A percentile compares a stretch with the other conserved stretches of the same genome.
phyloP scores from a whole-genome alignment of 2,797 vertebrate species.

The Parotocinclus haroldoi region DNA sequence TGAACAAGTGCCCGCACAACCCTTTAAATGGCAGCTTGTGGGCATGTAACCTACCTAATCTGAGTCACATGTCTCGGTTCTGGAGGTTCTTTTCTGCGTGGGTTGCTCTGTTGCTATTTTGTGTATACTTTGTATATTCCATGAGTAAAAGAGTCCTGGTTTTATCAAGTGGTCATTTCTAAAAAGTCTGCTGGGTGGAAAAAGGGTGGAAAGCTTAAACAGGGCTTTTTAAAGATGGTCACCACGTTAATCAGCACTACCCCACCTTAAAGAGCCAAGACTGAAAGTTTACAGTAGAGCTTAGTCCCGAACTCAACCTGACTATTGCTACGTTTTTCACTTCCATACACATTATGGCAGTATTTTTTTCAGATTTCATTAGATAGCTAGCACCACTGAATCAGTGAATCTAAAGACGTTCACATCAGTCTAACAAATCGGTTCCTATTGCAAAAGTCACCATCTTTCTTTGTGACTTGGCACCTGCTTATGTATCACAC shows the following conservation, averaged over 20 bases:
- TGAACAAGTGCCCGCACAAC: constrained; percentile 8
- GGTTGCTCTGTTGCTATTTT: background rate
- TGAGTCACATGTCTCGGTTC: background rate
- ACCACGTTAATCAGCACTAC: constrained; percentile 14
- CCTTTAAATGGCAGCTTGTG: background rate
- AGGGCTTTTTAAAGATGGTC: constrained; percentile 12
- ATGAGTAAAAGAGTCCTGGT: background rate
- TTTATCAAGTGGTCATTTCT: constrained; percentile 7
- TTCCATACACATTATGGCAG: constrained; percentile 24
- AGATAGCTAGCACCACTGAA: constrained; percentile 24
- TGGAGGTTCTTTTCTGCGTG: background rate
- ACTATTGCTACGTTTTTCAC: constrained; percentile 25
- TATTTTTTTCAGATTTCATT: constrained; percentile 22
- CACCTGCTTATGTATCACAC: background rate
- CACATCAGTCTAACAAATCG: constrained; percentile 4
- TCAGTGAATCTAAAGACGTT: constrained; percentile 26
- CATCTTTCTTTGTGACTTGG: background rate
- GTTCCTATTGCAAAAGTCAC: constrained; percentile 6
- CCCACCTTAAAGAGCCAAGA: constrained; percentile 13
- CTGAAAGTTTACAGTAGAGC: constrained; percentile 11
- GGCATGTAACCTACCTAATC: constrained; percentile 2
- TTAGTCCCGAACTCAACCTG: background rate
- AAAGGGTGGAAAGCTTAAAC: constrained; percentile 3
- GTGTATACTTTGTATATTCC: background rate
- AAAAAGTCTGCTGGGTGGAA: background rate